Evolutionary conservation across 2,888 invertebrate genomes (phyloP).

Genomic region (Mechanitis mazaeus): DNA sequence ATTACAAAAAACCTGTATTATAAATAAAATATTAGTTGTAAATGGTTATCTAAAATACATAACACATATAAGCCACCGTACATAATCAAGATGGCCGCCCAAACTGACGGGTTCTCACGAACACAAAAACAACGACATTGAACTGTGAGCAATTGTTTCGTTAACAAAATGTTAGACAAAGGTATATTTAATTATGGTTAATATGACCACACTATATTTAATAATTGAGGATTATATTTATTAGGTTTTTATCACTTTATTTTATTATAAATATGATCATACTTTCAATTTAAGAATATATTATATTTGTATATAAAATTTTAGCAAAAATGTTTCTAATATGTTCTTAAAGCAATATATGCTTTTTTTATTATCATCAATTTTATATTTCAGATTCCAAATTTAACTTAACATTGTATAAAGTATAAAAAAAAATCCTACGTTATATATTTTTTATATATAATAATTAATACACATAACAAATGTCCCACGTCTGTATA

Average conservation of each 20-base stretch:
- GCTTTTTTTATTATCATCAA: no score
- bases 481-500: no score
- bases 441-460: not conserved
- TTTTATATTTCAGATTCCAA: no score
- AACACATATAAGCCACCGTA: conserved; percentile 9
- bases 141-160: conserved; percentile 46
- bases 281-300: no score
- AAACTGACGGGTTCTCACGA: conserved; percentile 44
- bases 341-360: no score
- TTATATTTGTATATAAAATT: no score
- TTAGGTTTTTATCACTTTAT: not conserved
- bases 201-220: conserved; percentile 29
- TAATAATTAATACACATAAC: no score
- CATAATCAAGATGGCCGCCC: conserved; percentile 30
- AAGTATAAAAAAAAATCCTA: not conserved
- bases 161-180: conserved; percentile 55
- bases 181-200: conserved; percentile 53
- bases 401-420: not conserved
- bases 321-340: no score
- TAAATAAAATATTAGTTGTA: not conserved
- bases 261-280: not conserved
- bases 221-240: not conserved
- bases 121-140: conserved; percentile 55
- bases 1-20: no score
- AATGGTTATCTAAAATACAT: conserved; percentile 8